Evolutionary conservation across 2,888 invertebrate species (phyloP).

Genomic region (Paralinhomoeus sp.): DNA sequence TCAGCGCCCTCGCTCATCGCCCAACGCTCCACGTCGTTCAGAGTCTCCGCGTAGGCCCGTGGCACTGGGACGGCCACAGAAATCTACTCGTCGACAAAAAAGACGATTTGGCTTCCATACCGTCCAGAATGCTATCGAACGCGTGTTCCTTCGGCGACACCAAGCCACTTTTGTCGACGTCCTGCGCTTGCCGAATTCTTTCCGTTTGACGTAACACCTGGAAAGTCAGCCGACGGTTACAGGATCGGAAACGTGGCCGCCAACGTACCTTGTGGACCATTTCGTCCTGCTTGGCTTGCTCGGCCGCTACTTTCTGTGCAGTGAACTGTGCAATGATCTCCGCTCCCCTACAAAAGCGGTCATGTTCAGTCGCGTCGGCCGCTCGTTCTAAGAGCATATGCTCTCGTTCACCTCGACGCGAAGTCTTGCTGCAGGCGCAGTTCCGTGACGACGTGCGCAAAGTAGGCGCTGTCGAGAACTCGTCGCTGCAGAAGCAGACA

Average conservation of each 20-base stretch:
- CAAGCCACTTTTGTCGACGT: no score
- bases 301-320: constrained; percentile 57
- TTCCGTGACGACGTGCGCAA: constrained; percentile 79
- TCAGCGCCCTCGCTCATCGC: no score
- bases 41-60: no score
- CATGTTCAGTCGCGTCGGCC: background rate
- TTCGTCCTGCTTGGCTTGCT: constrained; percentile 56
- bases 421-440: constrained; percentile 74
- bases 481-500: constrained; percentile 69
- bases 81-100: no score
- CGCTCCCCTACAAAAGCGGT: constrained; percentile 56
- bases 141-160: no score
- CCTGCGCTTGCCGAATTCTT: no score
- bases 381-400: background rate
- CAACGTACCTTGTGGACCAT: constrained; percentile 54
- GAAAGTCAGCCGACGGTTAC: no score
- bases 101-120: no score
- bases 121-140: no score
- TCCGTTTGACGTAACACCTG: no score
- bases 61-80: no score
- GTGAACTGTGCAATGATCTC: constrained; percentile 73
- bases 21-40: no score
- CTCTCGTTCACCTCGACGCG: constrained; percentile 51
- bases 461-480: constrained; percentile 77
- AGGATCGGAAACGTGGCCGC: constrained; percentile 5